Percentiles rank a stretch among this genome's conserved stretches.
Evolutionary conservation across 37 sponge, comb jelly and placozoan genomes (phyloP).

Genomic region (Cliona cf. orientalis): DNA sequence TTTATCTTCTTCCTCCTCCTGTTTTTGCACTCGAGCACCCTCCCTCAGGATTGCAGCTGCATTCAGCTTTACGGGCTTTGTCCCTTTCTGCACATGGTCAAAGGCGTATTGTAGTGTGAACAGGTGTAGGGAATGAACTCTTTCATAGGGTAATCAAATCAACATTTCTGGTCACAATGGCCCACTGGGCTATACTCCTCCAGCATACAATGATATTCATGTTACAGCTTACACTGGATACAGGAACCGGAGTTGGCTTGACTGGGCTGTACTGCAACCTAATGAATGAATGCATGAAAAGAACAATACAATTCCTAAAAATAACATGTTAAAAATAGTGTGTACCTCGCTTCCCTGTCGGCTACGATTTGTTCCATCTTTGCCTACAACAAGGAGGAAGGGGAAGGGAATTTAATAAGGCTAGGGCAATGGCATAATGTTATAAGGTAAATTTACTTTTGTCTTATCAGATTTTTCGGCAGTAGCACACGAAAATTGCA

Average conservation of each 20-base stretch:
- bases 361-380: constrained; percentile 58
- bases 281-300: background rate
- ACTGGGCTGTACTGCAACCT: constrained; percentile 42
- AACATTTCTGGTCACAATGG: no score
- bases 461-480: constrained; percentile 82
- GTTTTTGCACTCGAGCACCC: constrained; percentile 84
- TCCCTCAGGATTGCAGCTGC: constrained; percentile 95
- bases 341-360: constrained; percentile 67
- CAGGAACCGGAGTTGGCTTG: constrained; percentile 37
- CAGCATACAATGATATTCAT: no score
- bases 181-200: no score
- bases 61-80: constrained; percentile 86
- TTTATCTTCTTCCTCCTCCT: constrained; percentile 81
- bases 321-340: background rate
- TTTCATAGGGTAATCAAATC: no score
- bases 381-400: constrained; percentile 18
- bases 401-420: background rate
- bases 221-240: constrained; percentile 26
- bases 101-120: no score
- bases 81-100: constrained; percentile 36
- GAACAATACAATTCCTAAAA: background rate
- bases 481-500: constrained; percentile 73
- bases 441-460: constrained; percentile 39
- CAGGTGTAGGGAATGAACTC: no score
- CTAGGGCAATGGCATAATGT: background rate